Conservation (phyloP, 2,888 invertebrate genomes). For the Zygogramma bicolorata region DNA sequence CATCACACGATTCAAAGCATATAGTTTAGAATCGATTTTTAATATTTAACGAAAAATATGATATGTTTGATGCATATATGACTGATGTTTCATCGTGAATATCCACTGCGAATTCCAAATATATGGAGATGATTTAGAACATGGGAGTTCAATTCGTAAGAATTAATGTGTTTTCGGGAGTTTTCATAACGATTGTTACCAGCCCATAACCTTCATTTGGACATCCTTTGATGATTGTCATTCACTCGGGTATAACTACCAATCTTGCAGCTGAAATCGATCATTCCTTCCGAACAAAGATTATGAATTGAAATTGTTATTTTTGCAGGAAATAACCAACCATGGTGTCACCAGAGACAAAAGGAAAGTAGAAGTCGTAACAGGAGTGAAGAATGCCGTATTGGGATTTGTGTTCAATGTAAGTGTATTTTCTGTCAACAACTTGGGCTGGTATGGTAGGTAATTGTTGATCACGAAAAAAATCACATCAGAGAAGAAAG, state of each 20-base stretch:
- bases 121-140: too few relatives aligned
- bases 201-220: too few relatives aligned
- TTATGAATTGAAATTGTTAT: not conserved
- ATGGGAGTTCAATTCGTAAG: too few relatives aligned
- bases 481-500: not conserved
- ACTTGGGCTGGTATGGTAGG: not conserved
- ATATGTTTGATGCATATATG: too few relatives aligned
- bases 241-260: not conserved
- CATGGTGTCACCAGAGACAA: constrained; percentile 71
- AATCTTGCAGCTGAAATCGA: not conserved
- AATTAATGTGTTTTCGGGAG: too few relatives aligned
- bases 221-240: not conserved
- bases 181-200: too few relatives aligned
- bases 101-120: too few relatives aligned
- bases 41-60: too few relatives aligned
- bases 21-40: too few relatives aligned
- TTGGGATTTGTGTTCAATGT: constrained; percentile 88
- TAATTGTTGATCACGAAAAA: not conserved
- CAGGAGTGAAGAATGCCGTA: constrained; percentile 83
- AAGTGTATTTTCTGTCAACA: constrained; percentile 68
- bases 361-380: constrained; percentile 79
- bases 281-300: too few relatives aligned
- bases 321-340: constrained; percentile 41
- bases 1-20: too few relatives aligned
- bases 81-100: too few relatives aligned